A percentile compares a stretch with the other conserved stretches of the same genome.
phyloP scores from a whole-genome alignment of 2,797 vertebrate genomes.

The Lutjanus argentimaculatus region DNA sequence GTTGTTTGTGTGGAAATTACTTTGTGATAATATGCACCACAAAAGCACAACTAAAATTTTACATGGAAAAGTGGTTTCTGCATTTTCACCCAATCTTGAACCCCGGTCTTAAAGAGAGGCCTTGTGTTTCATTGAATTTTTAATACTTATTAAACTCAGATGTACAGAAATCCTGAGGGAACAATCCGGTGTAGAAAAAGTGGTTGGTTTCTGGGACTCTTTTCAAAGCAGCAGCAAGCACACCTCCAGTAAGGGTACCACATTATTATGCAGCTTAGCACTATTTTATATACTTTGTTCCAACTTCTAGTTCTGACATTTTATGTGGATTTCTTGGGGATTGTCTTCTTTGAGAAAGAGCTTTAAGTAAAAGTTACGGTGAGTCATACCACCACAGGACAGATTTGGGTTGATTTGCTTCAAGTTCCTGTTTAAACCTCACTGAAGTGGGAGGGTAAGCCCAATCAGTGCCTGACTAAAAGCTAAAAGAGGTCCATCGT shows the following conservation, averaged over 20 bases:
- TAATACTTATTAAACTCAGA: background rate
- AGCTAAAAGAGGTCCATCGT: background rate
- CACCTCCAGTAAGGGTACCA: background rate
- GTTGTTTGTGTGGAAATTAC: background rate
- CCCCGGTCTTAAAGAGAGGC: background rate
- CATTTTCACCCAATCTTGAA: background rate
- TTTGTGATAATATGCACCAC: background rate
- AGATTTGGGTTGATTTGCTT: conserved; percentile 23
- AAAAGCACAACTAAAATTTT: background rate
- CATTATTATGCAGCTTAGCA: background rate
- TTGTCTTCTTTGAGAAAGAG: conserved; percentile 14
- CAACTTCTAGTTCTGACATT: conserved; percentile 1
- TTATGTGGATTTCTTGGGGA: background rate
- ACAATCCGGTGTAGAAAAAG: background rate
- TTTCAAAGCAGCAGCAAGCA: background rate
- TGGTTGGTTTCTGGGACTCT: background rate
- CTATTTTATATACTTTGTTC: conserved; percentile 19
- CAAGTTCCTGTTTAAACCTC: conserved; percentile 10
- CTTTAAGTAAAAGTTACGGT: conserved; percentile 15
- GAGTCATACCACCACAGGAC: conserved; percentile 6
- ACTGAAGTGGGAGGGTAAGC: conserved; percentile 29
- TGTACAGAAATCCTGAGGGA: background rate
- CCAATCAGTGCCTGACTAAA: conserved; percentile 25
- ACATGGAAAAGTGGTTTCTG: background rate
- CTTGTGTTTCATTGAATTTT: background rate